Evolutionary conservation across 2,888 invertebrate genomes (phyloP).

Genomic region (Idaea biselata): DNA sequence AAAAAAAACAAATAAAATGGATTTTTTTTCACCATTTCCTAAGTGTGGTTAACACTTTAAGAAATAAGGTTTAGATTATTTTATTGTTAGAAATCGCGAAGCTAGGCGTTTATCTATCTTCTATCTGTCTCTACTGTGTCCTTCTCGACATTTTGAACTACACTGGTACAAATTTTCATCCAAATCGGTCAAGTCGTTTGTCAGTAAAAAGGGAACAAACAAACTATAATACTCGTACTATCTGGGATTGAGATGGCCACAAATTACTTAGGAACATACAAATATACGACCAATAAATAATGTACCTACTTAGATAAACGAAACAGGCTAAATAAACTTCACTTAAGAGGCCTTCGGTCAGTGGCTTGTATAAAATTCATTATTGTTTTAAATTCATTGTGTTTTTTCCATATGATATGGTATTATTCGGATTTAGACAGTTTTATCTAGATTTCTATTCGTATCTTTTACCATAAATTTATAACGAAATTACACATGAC

Average conservation of each 20-base stretch:
- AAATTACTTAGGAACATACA: neutral
- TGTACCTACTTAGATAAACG: constrained; percentile 22
- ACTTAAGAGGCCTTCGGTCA: neutral
- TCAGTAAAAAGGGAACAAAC: neutral
- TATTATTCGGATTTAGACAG: too few relatives aligned
- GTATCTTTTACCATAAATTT: too few relatives aligned
- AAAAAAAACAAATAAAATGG: neutral
- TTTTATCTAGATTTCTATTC: too few relatives aligned
- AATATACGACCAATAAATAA: constrained; percentile 8
- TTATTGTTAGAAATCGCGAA: neutral
- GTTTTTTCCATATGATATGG: too few relatives aligned
- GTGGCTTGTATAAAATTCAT: too few relatives aligned
- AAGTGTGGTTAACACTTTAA: too few relatives aligned
- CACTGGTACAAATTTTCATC: neutral
- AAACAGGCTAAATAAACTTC: constrained; percentile 16
- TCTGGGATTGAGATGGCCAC: neutral
- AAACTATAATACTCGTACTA: neutral
- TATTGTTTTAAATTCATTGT: too few relatives aligned
- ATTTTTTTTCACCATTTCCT: too few relatives aligned
- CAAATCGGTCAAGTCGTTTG: neutral
- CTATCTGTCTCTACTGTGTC: neutral
- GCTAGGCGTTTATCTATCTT: too few relatives aligned
- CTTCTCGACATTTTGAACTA: neutral
- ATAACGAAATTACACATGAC: too few relatives aligned
- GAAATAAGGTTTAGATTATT: too few relatives aligned